These are phyloP conservation scores for Arrhamphus sclerolepis DNA, from an alignment of 2,797 vertebrate species.

Conservation along the genomic window DNA sequence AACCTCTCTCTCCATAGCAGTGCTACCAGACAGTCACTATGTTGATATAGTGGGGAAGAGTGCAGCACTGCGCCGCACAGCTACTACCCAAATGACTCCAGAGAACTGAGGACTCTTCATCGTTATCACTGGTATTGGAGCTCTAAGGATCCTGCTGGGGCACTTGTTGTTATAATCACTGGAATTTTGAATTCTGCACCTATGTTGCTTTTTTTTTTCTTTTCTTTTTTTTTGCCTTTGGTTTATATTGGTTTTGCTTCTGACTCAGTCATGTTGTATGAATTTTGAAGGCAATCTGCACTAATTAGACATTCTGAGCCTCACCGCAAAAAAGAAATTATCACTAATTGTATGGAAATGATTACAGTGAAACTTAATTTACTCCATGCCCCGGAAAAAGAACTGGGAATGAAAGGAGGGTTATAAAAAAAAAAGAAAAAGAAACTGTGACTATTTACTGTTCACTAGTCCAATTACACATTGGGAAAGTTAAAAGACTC, in stretches of 20 bases:
- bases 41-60: slow-evolving; percentile 73
- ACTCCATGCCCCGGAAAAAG: slow-evolving; percentile 38
- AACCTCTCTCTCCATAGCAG: slow-evolving; percentile 73
- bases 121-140: slow-evolving; percentile 33
- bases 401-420: slow-evolving; percentile 33
- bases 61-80: slow-evolving; percentile 59
- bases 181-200: background rate
- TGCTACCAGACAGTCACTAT: slow-evolving; percentile 69
- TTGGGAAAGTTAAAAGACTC: slow-evolving; percentile 78
- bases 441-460: slow-evolving; percentile 59
- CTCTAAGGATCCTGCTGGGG: slow-evolving; percentile 21
- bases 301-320: slow-evolving; percentile 50
- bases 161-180: slow-evolving; percentile 3
- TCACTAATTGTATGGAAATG: slow-evolving; percentile 69
- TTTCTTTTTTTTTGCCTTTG: background rate
- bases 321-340: slow-evolving; percentile 65
- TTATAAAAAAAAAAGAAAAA: slow-evolving; percentile 54
- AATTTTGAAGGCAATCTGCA: slow-evolving; percentile 38
- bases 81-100: slow-evolving; percentile 69
- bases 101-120: slow-evolving; percentile 62
- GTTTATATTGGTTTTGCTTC: slow-evolving; percentile 33
- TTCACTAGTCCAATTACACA: slow-evolving; percentile 61
- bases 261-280: slow-evolving; percentile 22
- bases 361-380: slow-evolving; percentile 70
- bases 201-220: too few relatives aligned